Base-by-base conservation (phyloP, 1,140 invertebrate species). In the Meloidogyne hapla region DNA sequence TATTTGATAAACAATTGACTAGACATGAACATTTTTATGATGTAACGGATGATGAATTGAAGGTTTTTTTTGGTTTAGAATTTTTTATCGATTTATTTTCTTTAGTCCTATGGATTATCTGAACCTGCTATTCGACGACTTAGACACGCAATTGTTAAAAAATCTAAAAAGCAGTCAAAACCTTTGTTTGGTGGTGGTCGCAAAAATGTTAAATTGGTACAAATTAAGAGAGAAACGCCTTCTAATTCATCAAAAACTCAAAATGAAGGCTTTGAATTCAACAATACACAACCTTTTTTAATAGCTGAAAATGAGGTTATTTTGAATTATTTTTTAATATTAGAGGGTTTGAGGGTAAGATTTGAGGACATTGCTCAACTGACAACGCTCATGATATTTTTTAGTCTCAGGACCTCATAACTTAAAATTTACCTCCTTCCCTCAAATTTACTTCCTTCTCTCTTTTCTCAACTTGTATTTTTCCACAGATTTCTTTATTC, bases 31-130 rank as follows among this genome's bases (percentile, higher is more conserved):
- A 83, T 67, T 83, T 83, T 66, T 21, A 79, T 65, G 45, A 79
- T 42, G 81, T 83, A 25, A 79, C 81, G 15, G 70, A 83, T 69
- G 79, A 68, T 9, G 81, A 83, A 63, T 68, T 83, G 21, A 40
- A 64, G 71, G 81, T 84, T 62, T 38, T 79, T 66, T 56, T 56
- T 33, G n/a, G 21, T 6, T 4, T 5, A 42, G 28, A 23, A 48
- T 12, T 15, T 69, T 40, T 18, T 23, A 21, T 26, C n/a, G 18
- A 33, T n/a, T 33, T 4, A n/a, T 23, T 45, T n/a, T 13, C 62
- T 26, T 81, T 83, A 84, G 79, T 83, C 68, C 8, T 84, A 81
- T 26, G 82, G 78, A 18, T 61, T 81, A 8, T 84, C 79, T n/a
- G 74, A 33, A n/a, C 82, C 83, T 15, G 77, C 79, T n/a, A 73